Evolutionary conservation across 2,797 vertebrate species (phyloP).

Genomic region (Lemur catta): DNA sequence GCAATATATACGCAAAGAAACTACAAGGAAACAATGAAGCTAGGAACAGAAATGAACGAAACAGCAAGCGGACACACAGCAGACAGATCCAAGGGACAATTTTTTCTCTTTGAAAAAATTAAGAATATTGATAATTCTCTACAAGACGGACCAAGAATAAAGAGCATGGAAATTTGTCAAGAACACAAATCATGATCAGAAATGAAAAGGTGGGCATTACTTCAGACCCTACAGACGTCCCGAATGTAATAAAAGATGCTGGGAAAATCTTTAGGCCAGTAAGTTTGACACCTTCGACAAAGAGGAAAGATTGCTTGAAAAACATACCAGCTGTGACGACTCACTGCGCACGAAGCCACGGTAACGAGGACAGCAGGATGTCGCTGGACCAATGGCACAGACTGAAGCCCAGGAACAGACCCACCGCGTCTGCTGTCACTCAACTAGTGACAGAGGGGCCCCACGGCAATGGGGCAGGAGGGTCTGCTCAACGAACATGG

Average conservation of each 20-base stretch:
- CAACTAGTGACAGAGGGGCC: too few species aligned
- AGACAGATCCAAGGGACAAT: background rate
- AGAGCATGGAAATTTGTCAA: background rate
- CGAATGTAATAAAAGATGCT: background rate
- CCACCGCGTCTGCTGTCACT: rapidly evolving
- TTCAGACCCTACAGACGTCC: background rate
- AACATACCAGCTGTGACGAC: background rate
- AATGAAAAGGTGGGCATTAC: too few species aligned
- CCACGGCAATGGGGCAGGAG: background rate
- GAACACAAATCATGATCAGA: too few species aligned
- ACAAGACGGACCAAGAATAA: background rate
- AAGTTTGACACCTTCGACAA: background rate
- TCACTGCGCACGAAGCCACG: too few species aligned
- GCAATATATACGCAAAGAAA: background rate
- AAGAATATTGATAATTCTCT: background rate
- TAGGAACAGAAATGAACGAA: background rate
- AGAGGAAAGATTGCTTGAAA: background rate
- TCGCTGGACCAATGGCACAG: background rate
- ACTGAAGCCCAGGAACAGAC: background rate
- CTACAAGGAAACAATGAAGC: background rate
- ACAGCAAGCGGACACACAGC: too few species aligned
- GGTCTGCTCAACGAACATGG: background rate
- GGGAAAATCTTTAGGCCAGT: background rate
- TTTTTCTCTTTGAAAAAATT: background rate
- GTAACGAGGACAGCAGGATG: rapidly evolving